A percentile compares a stretch with the other conserved stretches of the same genome.
These are phyloP conservation scores for Dermatemys mawii DNA, from an alignment of 2,113 vertebrate species.

Conservation along the genomic window DNA sequence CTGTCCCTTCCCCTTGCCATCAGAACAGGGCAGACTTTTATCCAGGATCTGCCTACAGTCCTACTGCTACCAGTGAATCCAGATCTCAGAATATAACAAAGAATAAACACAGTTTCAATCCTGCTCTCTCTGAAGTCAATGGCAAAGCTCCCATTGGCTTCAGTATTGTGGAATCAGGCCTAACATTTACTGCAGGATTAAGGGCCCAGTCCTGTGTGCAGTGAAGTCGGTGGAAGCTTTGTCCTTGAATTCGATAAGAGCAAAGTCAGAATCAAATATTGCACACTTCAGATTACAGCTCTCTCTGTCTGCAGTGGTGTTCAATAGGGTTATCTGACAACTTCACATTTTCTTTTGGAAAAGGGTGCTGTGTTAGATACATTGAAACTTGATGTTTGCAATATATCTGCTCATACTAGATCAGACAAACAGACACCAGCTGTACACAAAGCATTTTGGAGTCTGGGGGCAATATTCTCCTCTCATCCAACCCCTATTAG, in stretches of 20 bases:
- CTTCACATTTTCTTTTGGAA: background rate
- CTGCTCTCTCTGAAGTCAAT: background rate
- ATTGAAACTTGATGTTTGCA: background rate
- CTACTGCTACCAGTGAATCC: background rate
- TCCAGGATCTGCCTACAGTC: background rate
- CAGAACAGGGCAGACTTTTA: background rate
- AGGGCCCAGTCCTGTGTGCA: background rate
- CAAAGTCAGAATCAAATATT: background rate
- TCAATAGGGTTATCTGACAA: background rate
- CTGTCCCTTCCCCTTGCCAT: background rate
- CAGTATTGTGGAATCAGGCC: background rate
- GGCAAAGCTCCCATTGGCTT: background rate
- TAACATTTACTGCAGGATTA: background rate
- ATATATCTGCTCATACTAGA: background rate
- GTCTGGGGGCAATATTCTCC: background rate
- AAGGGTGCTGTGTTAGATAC: background rate
- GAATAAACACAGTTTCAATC: background rate
- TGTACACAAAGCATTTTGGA: constrained; percentile 20
- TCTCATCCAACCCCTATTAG: background rate
- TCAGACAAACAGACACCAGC: background rate
- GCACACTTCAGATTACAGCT: background rate
- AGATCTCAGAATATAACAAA: background rate
- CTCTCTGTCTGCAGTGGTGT: background rate
- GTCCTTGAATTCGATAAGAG: background rate
- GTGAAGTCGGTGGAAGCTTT: background rate